Evolutionary conservation across 2,888 invertebrate genomes (phyloP).

Genomic region (Blastobasis adustella): DNA sequence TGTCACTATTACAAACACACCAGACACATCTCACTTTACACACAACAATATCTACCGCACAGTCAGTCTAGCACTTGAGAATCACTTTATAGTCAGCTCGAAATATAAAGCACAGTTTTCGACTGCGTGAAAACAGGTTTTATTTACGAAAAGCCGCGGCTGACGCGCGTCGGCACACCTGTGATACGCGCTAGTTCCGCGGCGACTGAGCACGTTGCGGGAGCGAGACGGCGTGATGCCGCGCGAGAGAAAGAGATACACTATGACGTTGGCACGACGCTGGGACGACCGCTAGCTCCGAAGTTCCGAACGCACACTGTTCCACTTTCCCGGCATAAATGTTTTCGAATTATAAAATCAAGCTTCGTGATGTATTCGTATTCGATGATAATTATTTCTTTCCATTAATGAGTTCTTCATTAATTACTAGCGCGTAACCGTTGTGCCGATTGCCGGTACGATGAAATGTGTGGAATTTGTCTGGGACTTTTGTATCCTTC

Average conservation of each 20-base stretch:
- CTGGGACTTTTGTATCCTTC: too few relatives aligned
- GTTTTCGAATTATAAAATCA: constrained; percentile 13
- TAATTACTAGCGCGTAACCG: constrained; percentile 6
- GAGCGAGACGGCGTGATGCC: constrained; percentile 55
- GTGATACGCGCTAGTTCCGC: constrained; percentile 51
- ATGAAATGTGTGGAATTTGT: too few relatives aligned
- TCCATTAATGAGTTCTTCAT: constrained; percentile 3
- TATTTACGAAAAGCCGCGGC: constrained; percentile 45
- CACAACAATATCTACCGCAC: constrained; percentile 12
- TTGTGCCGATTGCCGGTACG: neutral
- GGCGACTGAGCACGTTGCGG: constrained; percentile 55
- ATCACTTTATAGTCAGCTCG: too few relatives aligned
- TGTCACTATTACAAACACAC: constrained; percentile 59
- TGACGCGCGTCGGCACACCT: constrained; percentile 45
- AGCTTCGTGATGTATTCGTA: neutral
- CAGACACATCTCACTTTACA: constrained; percentile 27
- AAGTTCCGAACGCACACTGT: constrained; percentile 55
- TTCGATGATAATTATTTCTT: neutral
- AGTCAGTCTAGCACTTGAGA: too few relatives aligned
- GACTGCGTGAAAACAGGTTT: constrained; percentile 36
- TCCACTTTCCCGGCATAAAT: constrained; percentile 35
- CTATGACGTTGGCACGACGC: constrained; percentile 59
- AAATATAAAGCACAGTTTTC: constrained; percentile 19
- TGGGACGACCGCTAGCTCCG: constrained; percentile 51
- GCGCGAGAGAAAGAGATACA: constrained; percentile 51